Conservation (phyloP, 2,797 vertebrate species). For the Valencia hispanica region DNA sequence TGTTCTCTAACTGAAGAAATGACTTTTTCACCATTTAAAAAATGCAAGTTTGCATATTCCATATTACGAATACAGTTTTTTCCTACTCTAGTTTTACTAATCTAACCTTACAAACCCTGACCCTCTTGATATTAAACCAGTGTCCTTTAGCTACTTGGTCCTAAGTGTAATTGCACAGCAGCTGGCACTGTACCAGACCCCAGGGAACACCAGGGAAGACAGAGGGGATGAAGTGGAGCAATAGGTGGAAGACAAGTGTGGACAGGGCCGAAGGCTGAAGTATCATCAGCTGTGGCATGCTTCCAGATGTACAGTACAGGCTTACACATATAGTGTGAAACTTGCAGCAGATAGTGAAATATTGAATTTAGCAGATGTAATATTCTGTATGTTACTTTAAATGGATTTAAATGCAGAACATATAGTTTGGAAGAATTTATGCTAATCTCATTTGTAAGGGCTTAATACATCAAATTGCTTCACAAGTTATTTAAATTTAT, state of each 20-base stretch:
- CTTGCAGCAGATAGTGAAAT: neutral
- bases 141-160: neutral
- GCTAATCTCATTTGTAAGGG: neutral
- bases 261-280: neutral
- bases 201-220: neutral
- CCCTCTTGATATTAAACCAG: no score
- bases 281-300: neutral
- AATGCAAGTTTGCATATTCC: no score
- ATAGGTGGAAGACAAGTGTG: neutral
- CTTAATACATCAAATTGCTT: neutral
- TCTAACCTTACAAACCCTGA: no score
- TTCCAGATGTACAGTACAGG: neutral
- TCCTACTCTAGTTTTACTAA: no score
- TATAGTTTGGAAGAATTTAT: neutral
- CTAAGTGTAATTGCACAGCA: neutral
- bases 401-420: neutral
- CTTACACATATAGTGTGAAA: neutral
- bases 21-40: no score
- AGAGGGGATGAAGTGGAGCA: neutral
- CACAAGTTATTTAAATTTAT: neutral
- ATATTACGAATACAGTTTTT: no score
- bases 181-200: neutral
- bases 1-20: no score
- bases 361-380: neutral
- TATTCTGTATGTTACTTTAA: neutral